Evolutionary conservation across 2,797 vertebrate species (phyloP).

Genomic region (Pangasius macronema): DNA sequence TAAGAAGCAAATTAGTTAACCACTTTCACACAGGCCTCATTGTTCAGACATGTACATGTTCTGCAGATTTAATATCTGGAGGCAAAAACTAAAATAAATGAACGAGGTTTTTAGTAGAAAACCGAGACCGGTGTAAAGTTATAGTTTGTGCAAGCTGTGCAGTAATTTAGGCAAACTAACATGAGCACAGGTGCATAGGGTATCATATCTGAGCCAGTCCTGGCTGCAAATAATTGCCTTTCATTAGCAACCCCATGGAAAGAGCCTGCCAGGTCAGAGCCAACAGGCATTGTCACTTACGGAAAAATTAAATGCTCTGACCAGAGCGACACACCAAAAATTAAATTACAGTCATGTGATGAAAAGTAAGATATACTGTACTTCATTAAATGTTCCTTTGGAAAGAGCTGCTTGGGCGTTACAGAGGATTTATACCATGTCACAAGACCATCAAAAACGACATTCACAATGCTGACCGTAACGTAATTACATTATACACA

Average conservation of each 20-base stretch:
- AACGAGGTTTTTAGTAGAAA: background rate
- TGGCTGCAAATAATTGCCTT: background rate
- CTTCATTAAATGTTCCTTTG: background rate
- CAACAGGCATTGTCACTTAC: background rate
- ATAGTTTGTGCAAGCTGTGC: background rate
- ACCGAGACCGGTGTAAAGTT: background rate
- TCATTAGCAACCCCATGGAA: constrained; percentile 14
- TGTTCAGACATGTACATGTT: background rate
- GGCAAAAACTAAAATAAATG: background rate
- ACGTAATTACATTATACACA: background rate
- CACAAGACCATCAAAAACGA: background rate
- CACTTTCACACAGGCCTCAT: constrained; percentile 30
- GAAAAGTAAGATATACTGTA: background rate
- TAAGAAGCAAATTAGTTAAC: constrained; percentile 21
- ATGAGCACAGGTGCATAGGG: background rate
- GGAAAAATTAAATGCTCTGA: background rate
- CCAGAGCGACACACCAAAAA: background rate
- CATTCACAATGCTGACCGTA: background rate
- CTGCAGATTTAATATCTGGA: background rate
- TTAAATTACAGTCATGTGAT: background rate
- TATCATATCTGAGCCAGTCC: background rate
- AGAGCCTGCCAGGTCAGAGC: background rate
- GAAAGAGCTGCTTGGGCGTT: background rate
- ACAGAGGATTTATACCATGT: background rate
- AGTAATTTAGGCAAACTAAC: background rate